These are phyloP conservation scores for Ophioninae sp. DNA, from an alignment of 2,888 invertebrate genomes.

Conservation along the genomic window DNA sequence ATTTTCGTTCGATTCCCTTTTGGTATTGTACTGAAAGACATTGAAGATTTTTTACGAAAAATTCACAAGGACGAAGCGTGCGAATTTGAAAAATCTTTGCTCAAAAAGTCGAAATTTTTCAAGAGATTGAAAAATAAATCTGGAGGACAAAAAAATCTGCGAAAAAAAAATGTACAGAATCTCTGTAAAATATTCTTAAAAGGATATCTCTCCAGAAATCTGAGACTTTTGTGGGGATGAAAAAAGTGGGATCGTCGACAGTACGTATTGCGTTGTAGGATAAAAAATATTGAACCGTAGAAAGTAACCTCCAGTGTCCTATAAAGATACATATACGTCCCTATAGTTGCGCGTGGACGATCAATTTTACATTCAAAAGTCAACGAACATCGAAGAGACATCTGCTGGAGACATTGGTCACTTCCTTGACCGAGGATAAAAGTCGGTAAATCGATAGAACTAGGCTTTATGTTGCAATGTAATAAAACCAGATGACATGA, in stretches of 20 bases:
- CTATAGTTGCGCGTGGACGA: neutral
- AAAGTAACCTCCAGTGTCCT: neutral
- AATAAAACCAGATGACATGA: neutral
- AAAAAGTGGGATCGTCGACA: neutral
- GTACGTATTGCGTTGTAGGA: too few relatives aligned
- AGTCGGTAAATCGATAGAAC: conserved; percentile 46
- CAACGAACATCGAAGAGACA: conserved; percentile 41
- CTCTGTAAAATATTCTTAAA: neutral
- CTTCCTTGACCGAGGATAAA: neutral
- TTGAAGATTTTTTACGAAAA: too few relatives aligned
- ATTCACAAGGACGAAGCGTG: too few relatives aligned
- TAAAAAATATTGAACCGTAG: too few relatives aligned
- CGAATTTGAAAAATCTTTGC: too few relatives aligned
- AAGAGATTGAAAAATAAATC: too few relatives aligned
- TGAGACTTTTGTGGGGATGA: neutral
- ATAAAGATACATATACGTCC: neutral
- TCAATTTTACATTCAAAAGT: conserved; percentile 37
- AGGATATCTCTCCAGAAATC: neutral
- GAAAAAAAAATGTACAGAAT: too few relatives aligned
- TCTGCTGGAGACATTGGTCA: conserved; percentile 42
- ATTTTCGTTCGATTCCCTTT: too few relatives aligned
- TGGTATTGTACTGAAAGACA: too few relatives aligned
- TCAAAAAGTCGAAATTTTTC: too few relatives aligned
- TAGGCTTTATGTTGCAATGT: neutral
- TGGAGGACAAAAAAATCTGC: too few relatives aligned